Evolutionary conservation across 2,797 vertebrate genomes (phyloP), one percentile per base, ranked within the genome.

Genomic region (Epinephelus coioides): DNA sequence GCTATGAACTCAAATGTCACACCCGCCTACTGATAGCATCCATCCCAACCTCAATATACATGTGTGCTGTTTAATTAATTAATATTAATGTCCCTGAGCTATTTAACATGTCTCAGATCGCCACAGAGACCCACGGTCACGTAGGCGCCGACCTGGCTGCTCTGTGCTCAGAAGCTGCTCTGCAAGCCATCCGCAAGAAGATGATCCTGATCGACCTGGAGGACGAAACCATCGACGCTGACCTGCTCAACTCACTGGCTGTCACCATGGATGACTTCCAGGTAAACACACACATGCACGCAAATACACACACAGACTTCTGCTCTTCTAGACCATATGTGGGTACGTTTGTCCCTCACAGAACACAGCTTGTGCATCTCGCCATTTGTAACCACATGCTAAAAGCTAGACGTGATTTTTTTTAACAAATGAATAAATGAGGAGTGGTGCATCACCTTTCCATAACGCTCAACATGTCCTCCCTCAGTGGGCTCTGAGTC

Each of bases 201-300:
- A 96, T 99, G 97, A 97, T 96, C 86, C 97, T 99, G 61, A 99
- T 99, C 82, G 97, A 99, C 88, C 84, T 98, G 59, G 98, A 99
- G 84, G 98, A 99, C 63, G 98, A 99, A 88, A 97, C 97, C 50
- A 98, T 99, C 0, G 97, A 99, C 64, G 97, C 97, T 6, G 98
- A 99, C 93, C 96, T 99, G 79, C 98, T 99, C 96, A 98, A 98
- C 85, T 98, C 98, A 0, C 84, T 99, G 91, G 97, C 97, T 55
- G 98, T 99, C 86, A 98, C 97, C n/a, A 99, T 99, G 98, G 98
- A 99, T 88, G 98, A 99, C 90, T 99, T 99, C 91, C 95, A 98
- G 95, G 97, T 99, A 68, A 21, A 46, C 7, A 71, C 19, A 40
- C 6, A n/a, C 11, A 38, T 10, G 43, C 4, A 65, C 44, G 6